phyloP scores from a whole-genome alignment of 2,888 invertebrate genomes.

The Drosophila parthenogenetica region DNA sequence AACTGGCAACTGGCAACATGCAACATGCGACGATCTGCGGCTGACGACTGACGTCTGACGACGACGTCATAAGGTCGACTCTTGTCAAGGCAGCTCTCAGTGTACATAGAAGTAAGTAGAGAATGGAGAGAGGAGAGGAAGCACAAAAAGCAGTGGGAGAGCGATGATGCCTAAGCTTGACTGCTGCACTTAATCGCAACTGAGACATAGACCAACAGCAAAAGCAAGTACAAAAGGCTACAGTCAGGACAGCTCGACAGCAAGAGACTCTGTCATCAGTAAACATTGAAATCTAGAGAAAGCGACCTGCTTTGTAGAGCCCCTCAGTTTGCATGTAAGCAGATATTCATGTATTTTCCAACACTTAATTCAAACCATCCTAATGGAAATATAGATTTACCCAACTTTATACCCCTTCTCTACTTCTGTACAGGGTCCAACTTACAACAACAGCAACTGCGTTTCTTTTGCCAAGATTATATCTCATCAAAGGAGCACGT shows the following conservation, averaged over 20 bases:
- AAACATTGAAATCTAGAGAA: neutral
- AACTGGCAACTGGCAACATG: conserved; percentile 18
- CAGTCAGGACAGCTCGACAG: neutral
- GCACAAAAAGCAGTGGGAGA: neutral
- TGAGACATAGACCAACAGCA: conserved; percentile 46
- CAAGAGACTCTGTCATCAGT: neutral
- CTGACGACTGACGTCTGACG: conserved; percentile 38
- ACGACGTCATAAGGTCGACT: conserved; percentile 69
- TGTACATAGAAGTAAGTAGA: neutral
- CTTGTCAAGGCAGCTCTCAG: conserved; percentile 14
- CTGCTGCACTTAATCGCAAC: conserved; percentile 73
- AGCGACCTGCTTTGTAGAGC: too few relatives aligned
- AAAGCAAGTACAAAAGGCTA: conserved; percentile 9
- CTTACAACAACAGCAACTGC: conserved; percentile 29
- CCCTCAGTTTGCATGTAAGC: too few relatives aligned
- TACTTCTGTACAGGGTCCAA: neutral
- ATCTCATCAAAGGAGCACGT: conserved; percentile 84
- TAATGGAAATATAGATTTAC: too few relatives aligned
- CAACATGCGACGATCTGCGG: conserved; percentile 15
- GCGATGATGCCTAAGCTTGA: conserved; percentile 45
- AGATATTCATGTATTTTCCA: too few relatives aligned
- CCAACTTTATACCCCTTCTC: neutral
- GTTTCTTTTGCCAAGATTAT: conserved; percentile 68
- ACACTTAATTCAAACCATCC: too few relatives aligned
- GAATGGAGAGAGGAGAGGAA: neutral